Evolutionary conservation across 2,888 invertebrate species (phyloP).

Genomic region (Temnothorax rugatulus): DNA sequence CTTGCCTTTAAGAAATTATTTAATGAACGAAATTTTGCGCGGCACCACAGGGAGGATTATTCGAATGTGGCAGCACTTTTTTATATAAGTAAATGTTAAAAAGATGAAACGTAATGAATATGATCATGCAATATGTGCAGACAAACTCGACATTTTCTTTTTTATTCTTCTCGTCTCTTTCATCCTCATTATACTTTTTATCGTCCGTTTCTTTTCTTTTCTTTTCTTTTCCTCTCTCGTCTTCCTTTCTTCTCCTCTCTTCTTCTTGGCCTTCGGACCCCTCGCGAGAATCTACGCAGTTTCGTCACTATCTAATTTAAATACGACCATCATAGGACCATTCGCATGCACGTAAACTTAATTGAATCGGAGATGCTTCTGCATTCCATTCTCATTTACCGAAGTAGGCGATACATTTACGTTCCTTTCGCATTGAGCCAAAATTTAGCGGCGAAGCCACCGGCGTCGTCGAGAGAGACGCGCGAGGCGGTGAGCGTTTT

Average conservation of each 20-base stretch:
- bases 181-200: background rate
- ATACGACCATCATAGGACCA: background rate
- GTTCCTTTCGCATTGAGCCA: background rate
- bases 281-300: conserved; percentile 10
- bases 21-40: background rate
- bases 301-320: conserved; percentile 23
- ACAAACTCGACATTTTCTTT: background rate
- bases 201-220: background rate
- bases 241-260: background rate
- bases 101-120: background rate
- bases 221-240: background rate
- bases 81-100: background rate
- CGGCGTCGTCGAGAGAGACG: conserved; percentile 2
- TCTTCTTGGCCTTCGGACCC: background rate
- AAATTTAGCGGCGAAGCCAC: conserved; percentile 7
- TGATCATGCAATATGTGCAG: background rate
- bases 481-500: conserved; percentile 65
- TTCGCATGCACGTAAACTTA: background rate
- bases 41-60: background rate
- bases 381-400: background rate
- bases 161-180: background rate
- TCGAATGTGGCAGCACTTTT: background rate
- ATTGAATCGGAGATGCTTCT: background rate
- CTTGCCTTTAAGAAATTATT: background rate
- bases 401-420: background rate